Percentiles rank a stretch among this genome's conserved stretches.
phyloP scores from a whole-genome alignment of 2,113 vertebrate species.

The Lophius piscatorius region DNA sequence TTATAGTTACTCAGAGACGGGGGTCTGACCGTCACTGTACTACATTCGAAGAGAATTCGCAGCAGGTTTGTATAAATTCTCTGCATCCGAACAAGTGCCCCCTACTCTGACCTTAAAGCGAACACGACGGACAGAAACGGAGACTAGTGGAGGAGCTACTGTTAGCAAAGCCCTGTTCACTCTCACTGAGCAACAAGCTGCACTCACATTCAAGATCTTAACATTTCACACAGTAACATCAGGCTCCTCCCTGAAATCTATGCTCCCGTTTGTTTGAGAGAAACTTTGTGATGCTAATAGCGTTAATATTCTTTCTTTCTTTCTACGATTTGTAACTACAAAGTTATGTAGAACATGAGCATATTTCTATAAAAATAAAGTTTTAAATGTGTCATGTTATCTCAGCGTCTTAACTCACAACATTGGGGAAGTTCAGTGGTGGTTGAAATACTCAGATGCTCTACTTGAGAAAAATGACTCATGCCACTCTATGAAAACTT shows the following conservation, averaged over 20 bases:
- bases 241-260: conserved; percentile 54
- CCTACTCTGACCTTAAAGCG: conserved; percentile 46
- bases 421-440: no score
- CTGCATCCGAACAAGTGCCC: conserved; percentile 50
- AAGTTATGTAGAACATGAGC: conserved; percentile 73
- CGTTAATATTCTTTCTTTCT: conserved; percentile 74
- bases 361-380: conserved; percentile 83
- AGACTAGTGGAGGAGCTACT: conserved; percentile 41
- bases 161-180: conserved; percentile 39
- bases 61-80: conserved; percentile 71
- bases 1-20: conserved; percentile 40
- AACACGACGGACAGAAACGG: conserved; percentile 47
- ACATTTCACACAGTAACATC: conserved; percentile 69
- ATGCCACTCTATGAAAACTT: no score
- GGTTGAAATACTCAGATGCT: no score
- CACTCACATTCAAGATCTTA: conserved; percentile 65
- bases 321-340: conserved; percentile 79
- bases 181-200: conserved; percentile 41
- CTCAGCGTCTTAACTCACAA: background rate
- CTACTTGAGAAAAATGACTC: no score
- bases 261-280: conserved; percentile 60
- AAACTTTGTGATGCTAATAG: conserved; percentile 72
- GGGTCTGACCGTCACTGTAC: conserved; percentile 54
- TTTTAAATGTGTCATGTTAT: conserved; percentile 68
- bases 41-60: conserved; percentile 69